phyloP scores from a whole-genome alignment of 2,888 invertebrate species.

The Trachelus stipa region DNA sequence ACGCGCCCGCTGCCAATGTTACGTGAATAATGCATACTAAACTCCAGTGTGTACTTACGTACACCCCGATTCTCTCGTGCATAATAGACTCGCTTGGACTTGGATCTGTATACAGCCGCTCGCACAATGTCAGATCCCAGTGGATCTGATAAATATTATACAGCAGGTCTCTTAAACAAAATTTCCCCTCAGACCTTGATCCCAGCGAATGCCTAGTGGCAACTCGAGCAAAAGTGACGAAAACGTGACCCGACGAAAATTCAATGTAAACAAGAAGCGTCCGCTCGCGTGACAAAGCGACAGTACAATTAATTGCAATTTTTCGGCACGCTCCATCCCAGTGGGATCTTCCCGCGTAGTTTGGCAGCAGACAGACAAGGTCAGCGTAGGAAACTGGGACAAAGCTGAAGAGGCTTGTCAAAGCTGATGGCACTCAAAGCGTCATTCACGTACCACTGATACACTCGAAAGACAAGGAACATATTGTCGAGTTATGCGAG shows the following conservation, averaged over 20 bases:
- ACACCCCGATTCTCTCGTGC: not conserved
- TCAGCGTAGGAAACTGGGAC: not conserved
- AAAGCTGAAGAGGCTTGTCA: not conserved
- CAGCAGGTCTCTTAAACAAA: not conserved
- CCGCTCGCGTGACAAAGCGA: not conserved
- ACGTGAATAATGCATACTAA: constrained; percentile 33
- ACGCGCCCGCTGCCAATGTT: constrained; percentile 20
- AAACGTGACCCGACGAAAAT: not conserved
- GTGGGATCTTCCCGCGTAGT: not conserved
- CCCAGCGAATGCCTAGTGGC: not conserved
- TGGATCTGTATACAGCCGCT: not conserved
- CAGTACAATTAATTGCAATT: not conserved
- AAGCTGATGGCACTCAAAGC: not conserved
- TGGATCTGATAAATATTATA: not conserved
- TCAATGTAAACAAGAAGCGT: not conserved
- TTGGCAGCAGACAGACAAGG: not conserved
- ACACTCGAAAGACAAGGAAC: not conserved
- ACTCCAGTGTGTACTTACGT: constrained; percentile 11
- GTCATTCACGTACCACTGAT: not conserved
- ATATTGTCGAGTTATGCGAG: not conserved
- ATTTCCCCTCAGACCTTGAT: not conserved
- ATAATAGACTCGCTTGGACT: not conserved
- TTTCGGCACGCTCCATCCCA: not conserved
- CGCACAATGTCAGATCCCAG: not conserved
- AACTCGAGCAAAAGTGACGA: not conserved